These are phyloP conservation scores for Stomatorhinus ivindoensis DNA, from an alignment of 2,113 vertebrate species.

Conservation along the genomic window DNA sequence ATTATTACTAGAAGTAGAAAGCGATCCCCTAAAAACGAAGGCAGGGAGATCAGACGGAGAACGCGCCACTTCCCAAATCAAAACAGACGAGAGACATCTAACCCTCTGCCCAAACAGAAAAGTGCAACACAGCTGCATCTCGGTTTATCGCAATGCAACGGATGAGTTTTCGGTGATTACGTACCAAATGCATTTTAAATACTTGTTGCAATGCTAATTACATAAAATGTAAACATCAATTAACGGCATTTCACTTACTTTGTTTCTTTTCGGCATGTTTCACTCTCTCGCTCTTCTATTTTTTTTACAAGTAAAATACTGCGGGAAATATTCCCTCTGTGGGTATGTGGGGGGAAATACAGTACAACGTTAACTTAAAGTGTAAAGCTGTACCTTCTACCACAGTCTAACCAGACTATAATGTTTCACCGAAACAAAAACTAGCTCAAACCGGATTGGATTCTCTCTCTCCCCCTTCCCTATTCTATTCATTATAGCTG, in stretches of 20 bases:
- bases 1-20: background rate
- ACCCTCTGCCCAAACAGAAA: constrained; percentile 15
- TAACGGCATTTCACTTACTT: constrained; percentile 52
- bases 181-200: background rate
- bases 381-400: constrained; percentile 56
- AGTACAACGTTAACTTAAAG: constrained; percentile 49
- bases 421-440: constrained; percentile 69
- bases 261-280: constrained; percentile 76
- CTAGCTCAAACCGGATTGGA: constrained; percentile 82
- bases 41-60: constrained; percentile 31
- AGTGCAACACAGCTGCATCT: constrained; percentile 5
- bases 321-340: constrained; percentile 30
- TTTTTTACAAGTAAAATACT: constrained; percentile 20
- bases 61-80: constrained; percentile 39
- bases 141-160: background rate
- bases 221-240: constrained; percentile 16
- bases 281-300: constrained; percentile 19
- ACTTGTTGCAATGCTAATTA: background rate
- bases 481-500: constrained; percentile 56
- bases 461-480: constrained; percentile 50
- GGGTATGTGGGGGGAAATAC: constrained; percentile 30
- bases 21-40: background rate
- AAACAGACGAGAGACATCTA: constrained; percentile 35
- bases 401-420: constrained; percentile 58
- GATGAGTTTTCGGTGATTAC: background rate